Percentiles rank a stretch among this genome's conserved stretches.
These are phyloP conservation scores for Cathartes aura DNA, from an alignment of 2,113 vertebrate species.

Conservation along the genomic window DNA sequence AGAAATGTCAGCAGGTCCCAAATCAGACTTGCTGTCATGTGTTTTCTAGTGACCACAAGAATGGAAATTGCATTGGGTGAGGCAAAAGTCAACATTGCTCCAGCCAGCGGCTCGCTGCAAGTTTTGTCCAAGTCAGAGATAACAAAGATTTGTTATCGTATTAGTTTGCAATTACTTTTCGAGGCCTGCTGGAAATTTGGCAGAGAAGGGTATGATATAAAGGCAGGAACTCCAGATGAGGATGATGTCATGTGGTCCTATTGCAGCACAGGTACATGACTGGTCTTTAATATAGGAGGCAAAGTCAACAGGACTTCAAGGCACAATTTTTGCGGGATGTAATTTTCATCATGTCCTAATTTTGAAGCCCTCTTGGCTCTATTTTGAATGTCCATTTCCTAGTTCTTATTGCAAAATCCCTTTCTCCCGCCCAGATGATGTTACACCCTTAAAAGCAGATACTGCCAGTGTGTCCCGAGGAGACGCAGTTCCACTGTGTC, in stretches of 20 bases:
- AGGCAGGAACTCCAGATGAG: neutral
- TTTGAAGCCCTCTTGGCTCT: neutral
- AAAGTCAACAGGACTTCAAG: neutral
- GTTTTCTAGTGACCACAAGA: neutral
- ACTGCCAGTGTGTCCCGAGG: neutral
- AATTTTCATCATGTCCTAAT: neutral
- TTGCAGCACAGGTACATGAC: neutral
- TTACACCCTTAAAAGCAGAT: neutral
- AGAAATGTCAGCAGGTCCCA: neutral
- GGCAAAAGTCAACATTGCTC: neutral
- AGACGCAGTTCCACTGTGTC: neutral
- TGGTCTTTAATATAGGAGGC: neutral
- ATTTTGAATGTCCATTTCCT: neutral
- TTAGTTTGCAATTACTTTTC: neutral
- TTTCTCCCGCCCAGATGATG: neutral
- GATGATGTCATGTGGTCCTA: neutral
- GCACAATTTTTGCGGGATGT: neutral
- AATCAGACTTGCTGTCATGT: neutral
- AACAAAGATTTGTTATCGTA: neutral
- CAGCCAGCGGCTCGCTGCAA: neutral
- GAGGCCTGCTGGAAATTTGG: constrained; percentile 40
- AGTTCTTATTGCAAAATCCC: neutral
- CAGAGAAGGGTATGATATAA: neutral
- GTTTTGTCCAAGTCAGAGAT: neutral
- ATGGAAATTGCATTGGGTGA: neutral